A percentile compares a stretch with the other conserved stretches of the same genome.
Conservation (phyloP, 1,140 invertebrate genomes). For the Littorina saxatilis region DNA sequence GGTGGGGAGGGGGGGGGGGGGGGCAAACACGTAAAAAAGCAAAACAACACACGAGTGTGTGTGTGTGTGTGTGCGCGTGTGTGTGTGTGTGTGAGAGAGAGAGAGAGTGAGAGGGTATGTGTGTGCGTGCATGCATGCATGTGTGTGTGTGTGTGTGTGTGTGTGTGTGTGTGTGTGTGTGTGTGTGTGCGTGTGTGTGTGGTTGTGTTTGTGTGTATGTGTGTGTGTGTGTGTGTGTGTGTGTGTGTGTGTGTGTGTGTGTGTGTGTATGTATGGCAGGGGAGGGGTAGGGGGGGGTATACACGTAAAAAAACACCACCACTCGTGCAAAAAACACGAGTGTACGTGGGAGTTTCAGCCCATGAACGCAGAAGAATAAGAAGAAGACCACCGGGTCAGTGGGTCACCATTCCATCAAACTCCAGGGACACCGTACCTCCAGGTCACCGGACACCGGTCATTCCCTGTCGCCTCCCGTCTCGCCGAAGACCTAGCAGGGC, state of each 20-base stretch:
- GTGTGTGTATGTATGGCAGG: constrained; percentile 14
- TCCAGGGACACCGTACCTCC: no score
- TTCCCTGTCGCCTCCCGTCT: no score
- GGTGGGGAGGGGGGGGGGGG: no score
- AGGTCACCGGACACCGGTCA: no score
- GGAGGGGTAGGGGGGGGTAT: neutral
- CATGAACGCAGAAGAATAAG: no score
- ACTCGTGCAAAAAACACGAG: no score
- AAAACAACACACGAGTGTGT: neutral
- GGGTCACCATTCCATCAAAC: no score
- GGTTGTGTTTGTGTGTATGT: neutral
- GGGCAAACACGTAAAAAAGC: no score
- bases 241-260: constrained; percentile 25
- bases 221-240: constrained; percentile 7
- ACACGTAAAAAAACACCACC: neutral
- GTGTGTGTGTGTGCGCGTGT: constrained; percentile 16
- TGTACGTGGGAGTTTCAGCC: no score
- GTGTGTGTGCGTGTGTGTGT: constrained; percentile 6
- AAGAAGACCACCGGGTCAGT: neutral
- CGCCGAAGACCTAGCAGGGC: neutral
- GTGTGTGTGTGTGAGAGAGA: constrained; percentile 45
- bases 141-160: constrained; percentile 45
- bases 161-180: constrained; percentile 19
- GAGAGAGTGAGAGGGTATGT: neutral
- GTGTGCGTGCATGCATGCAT: constrained; percentile 8